Base-by-base conservation (phyloP, 2,888 invertebrate genomes). In the Ormyrus nitidulus region DNA sequence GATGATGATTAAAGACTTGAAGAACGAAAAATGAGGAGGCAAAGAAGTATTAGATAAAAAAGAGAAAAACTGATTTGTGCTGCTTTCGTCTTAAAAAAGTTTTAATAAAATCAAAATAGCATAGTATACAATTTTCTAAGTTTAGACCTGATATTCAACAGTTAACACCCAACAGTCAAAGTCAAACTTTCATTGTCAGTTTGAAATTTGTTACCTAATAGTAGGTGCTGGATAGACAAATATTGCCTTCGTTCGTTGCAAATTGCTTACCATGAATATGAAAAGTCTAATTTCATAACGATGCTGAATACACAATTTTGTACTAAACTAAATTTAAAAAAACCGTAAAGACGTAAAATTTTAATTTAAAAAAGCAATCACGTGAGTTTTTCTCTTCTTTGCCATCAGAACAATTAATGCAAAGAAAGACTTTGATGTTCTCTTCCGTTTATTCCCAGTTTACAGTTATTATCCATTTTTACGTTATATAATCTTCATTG, bases 381-480 rank as follows among this genome's bases (percentile, higher is more conserved):
- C 46, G 51, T 64, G 49, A 74, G n/a, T 76, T 79, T 81, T 76
- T 81, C 79, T 81, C 79, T 79, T 76, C 72, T 70, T 74, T 62
- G 76, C 53, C 56, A 58, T 62, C 46, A 62, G 48, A 58, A 71
- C 10, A 78, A 13, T 48, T 58, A 79, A 54, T 79, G 11, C 44
- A 79, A 62, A 74, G 66, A 77, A 77, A 73, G 19, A 72, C 46
- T 68, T 81, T 78, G 66, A 19, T 68, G 53, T 81, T 75, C 73
- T 79, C 61, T 82, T 82, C 65, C 49, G 34, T 81, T 81, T 81
- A 81, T 81, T 81, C 77, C 74, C 73, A 81, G 77, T 70, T 81
- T 77, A 81, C 79, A 81, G 34, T 34, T 34, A 66, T 73, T 74
- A 81, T 66, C 59, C 54, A 53, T 70, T 65, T 51, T 76, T 61